A percentile compares a stretch with the other conserved stretches of the same genome.
These are phyloP conservation scores for Nephrocerus scutellatus DNA, from an alignment of 2,888 invertebrate species.

Conservation along the genomic window DNA sequence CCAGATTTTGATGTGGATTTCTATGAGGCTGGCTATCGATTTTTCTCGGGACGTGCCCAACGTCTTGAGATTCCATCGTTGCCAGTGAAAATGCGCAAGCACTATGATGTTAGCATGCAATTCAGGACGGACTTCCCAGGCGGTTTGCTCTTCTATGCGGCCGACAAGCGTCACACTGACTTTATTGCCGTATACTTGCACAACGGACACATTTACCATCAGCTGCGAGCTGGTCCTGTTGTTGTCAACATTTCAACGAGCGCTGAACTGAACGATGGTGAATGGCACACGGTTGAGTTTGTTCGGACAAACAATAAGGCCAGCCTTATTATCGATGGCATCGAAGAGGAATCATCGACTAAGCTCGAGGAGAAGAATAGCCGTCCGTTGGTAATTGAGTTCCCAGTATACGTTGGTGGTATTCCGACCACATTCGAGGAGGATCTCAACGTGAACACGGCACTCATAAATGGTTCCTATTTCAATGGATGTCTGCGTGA, in stretches of 20 bases:
- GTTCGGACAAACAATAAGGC: conserved; percentile 58
- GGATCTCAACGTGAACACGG: conserved; percentile 43
- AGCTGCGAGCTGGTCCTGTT: conserved; percentile 56
- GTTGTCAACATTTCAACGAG: conserved; percentile 54
- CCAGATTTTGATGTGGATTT: conserved; percentile 43
- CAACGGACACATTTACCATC: conserved; percentile 65
- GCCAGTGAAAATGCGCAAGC: conserved; percentile 56
- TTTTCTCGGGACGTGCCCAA: conserved; percentile 52
- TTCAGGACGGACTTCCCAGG: conserved; percentile 66
- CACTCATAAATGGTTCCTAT: conserved; percentile 46
- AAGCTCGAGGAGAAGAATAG: conserved; percentile 56
- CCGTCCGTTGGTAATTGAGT: conserved; percentile 54
- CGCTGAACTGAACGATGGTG: conserved; percentile 59
- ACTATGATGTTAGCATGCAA: conserved; percentile 67
- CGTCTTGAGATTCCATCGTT: conserved; percentile 64
- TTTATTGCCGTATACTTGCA: conserved; percentile 69
- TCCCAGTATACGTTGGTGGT: conserved; percentile 79
- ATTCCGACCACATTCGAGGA: conserved; percentile 50
- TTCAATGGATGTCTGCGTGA: conserved; percentile 82
- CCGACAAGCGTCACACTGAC: conserved; percentile 57
- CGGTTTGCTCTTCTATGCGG: conserved; percentile 78
- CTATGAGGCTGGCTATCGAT: conserved; percentile 40
- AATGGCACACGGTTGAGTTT: conserved; percentile 73
- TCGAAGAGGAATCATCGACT: conserved; percentile 26
- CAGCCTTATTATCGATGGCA: conserved; percentile 41